Base-by-base conservation (phyloP, 1,140 invertebrate species). In the Drosophila athabasca region DNA sequence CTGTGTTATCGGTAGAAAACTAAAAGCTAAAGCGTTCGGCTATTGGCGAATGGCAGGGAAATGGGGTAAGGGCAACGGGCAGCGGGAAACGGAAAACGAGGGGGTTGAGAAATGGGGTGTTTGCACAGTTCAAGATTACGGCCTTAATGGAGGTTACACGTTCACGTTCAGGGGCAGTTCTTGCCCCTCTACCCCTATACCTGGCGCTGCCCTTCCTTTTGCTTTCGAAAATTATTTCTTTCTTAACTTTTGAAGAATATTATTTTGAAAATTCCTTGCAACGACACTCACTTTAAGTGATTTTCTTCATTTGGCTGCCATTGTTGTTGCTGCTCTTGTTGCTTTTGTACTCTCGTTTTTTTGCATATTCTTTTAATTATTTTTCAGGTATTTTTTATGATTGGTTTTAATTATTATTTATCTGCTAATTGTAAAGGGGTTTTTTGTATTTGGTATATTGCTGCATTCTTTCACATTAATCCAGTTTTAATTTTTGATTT, bases 71-170 rank as follows among this genome's bases (percentile, higher is more conserved):
- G 17, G 17, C 17, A 19, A 19, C 17, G 17, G 17, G 17, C 17
- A 19, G 17, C 17, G 17, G 17, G 17, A 0, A 19, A 1, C 17
- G 17, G 17, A 1, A 19, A 19, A 3, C 17, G 35, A 29, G 19
- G 48, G 62, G 52, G 24, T n/a, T 26, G 45, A 22, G 39, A 5
- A 5, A 19, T 79, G 76, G 9, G 35, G 3, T 35, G 35, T 35
- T 35, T 35, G 35, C 35, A 39, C 69, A 74, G 85, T 89, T 89
- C 84, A 89, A 89, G 85, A 85, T 75, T 90, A 55, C 66, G 84
- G 85, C 85, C 85, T 90, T 69, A 79, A 74, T 89, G 78, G 85
- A 85, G 85, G 85, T 89, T 90, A 90, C 62, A 84, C 85, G 81
- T 90, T 90, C 87, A 90, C 82, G 85, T 85, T 85, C 81, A 85